Base-by-base conservation (phyloP, 35 echinoderm and acorn worm genomes). In the Holothuria glaberrima region DNA sequence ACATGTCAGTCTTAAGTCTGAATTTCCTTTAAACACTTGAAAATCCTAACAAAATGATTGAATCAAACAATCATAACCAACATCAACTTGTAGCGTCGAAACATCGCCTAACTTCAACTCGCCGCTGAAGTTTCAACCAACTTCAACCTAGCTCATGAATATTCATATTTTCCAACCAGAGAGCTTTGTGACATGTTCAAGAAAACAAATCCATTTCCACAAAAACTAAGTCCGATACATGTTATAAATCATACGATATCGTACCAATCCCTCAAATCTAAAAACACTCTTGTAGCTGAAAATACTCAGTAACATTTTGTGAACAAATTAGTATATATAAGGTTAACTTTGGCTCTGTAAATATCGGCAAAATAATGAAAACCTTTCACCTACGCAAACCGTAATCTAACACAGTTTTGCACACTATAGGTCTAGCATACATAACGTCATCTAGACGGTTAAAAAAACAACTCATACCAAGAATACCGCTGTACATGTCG, bases 141-240 rank as follows among this genome's bases (percentile, higher is more conserved):
- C 71, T 33, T 41, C 27, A 75, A 75, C 71, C 71, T 20, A 33
- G 35, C 71, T 75, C 71, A 75, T 75, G 71, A 75, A 75, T 75
- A 75, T 75, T 75, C 71, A 75, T 75, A 41, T 10, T 20, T 41
- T 75, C 71, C 6, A 18, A 5, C 6, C 17, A 75, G 29, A 75
- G 27, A 28, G 61, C 61, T 65, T 6, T 25, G 71, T 30, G 71
- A 33, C 71, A 25, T 75, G 61, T 16, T 65, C 17, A 6, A 65
- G 61, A 65, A n/a, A 4, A 65, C 61, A 17, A 65, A 65, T 16
- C 61, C 4, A 16, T 65, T 65, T 65, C 3, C 4, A 65, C 61
- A 65, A 65, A 65, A 65, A 65, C 27, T 4, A 66, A 66, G 63
- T 66, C 63, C 21, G 21, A 14, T 66, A 66, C 63, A 66, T 9